Evolutionary conservation across 1,140 invertebrate genomes (phyloP).

Genomic region (Schlechtendalia chinensis): DNA sequence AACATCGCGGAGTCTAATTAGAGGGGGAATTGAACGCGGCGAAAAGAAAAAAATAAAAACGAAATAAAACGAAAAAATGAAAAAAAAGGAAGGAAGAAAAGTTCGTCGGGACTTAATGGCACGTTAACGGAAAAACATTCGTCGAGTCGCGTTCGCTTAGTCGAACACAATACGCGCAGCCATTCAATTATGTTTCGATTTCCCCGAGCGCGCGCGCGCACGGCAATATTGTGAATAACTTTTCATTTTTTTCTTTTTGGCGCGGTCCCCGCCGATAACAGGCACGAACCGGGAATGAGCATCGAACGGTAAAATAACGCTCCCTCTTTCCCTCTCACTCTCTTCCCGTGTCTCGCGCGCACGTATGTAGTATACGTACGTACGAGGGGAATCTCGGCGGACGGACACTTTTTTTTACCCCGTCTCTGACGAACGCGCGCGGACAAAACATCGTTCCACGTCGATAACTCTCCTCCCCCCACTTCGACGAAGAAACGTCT

Average conservation of each 20-base stretch:
- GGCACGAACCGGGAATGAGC: conserved; percentile 23
- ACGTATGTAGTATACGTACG: background rate
- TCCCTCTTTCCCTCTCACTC: too few species aligned
- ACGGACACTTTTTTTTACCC: conserved; percentile 25
- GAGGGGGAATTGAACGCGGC: conserved; percentile 32
- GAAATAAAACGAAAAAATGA: conserved; percentile 28
- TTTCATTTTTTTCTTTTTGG: too few species aligned
- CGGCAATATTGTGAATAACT: conserved; percentile 48
- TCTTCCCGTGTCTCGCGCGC: background rate
- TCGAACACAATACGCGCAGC: conserved; percentile 48
- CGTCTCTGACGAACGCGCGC: background rate
- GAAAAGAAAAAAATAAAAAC: conserved; percentile 12
- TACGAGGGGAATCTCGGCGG: conserved; percentile 19
- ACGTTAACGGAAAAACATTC: conserved; percentile 50
- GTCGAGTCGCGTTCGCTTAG: conserved; percentile 42
- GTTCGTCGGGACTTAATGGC: conserved; percentile 45
- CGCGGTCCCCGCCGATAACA: background rate
- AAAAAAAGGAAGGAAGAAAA: conserved; percentile 20
- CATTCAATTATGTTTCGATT: conserved; percentile 49
- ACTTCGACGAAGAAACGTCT: conserved; percentile 15
- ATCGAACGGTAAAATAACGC: conserved; percentile 47
- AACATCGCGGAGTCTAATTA: conserved; percentile 41
- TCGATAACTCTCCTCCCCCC: conserved; percentile 30
- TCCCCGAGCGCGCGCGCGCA: conserved; percentile 19
- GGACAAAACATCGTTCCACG: conserved; percentile 47